Evolutionary conservation across 2,113 vertebrate species (phyloP), one percentile per base, ranked within the genome.

Genomic region (Protomyctophum bolini): DNA sequence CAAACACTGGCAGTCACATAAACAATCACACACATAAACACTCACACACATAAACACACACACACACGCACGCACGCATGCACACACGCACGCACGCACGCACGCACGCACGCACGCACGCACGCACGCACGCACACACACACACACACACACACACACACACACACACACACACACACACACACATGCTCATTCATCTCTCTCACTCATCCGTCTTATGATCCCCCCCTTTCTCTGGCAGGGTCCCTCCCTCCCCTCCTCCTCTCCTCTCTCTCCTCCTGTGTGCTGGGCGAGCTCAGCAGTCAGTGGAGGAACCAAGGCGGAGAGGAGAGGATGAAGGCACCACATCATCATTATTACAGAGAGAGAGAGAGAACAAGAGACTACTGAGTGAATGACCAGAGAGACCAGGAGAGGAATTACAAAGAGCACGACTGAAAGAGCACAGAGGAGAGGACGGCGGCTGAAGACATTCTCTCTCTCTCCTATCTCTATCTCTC

Each of bases 251-350:
- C 51, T 58, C 12, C 28, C 55, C 10, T 56, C 14, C 51, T 7
- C 62, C 62, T 56, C 3, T 28, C 48, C 49, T 21, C 50, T 49
- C 29, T 21, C 28, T n/a, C 54, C 71, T 79, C 75, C 51, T 74
- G 66, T 76, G 72, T 72, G 84, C 78, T 82, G 79, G 41, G 76
- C 75, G 82, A 79, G 88, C 83, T 78, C 80, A 83, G 85, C 87
- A 92, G 90, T 93, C 92, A 82, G 90, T 89, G 77, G 90, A 87
- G 92, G 93, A 93, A 93, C 90, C 70, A 83, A 89, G 85, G 86
- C 83, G 86, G 84, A 86, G 85, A 89, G 70, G 73, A 80, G 51
- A 79, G 33, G 33, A 75, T 63, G 77, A 78, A 72, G 58, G 78
- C 76, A 88, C 88, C 81, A 79, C 74, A 85, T 85, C 76, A 84